Conservation (phyloP, 2,113 vertebrate species). For the Quiscalus mexicanus region DNA sequence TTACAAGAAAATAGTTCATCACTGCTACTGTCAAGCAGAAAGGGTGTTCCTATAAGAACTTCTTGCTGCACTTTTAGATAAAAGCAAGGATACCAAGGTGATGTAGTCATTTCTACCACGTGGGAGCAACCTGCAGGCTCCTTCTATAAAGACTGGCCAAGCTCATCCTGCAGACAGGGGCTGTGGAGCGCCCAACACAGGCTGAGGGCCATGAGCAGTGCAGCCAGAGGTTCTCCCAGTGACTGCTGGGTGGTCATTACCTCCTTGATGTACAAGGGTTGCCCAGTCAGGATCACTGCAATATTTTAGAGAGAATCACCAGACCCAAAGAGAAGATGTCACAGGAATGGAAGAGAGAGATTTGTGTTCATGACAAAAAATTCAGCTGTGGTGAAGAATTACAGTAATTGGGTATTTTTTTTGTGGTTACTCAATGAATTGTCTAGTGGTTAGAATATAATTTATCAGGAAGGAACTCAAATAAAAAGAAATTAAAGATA, state of each 20-base stretch:
- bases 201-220: not conserved
- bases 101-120: rapidly evolving
- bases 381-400: not conserved
- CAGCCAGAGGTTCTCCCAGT: not conserved
- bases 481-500: not conserved
- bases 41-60: not conserved
- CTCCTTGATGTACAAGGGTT: too few species aligned
- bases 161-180: not conserved
- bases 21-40: not conserved
- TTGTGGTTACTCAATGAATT: not conserved
- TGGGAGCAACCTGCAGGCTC: not conserved
- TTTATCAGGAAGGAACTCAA: not conserved
- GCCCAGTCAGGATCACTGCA: not conserved
- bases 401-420: not conserved
- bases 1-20: not conserved
- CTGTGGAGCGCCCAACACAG: not conserved
- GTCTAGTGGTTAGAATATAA: not conserved
- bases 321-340: not conserved
- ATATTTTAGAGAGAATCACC: not conserved
- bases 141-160: not conserved
- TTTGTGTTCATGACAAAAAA: not conserved
- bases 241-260: not conserved
- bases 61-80: not conserved
- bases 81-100: not conserved
- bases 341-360: not conserved